Evolutionary conservation across 2,113 vertebrate genomes (phyloP).

Genomic region (Stegostoma tigrinum): DNA sequence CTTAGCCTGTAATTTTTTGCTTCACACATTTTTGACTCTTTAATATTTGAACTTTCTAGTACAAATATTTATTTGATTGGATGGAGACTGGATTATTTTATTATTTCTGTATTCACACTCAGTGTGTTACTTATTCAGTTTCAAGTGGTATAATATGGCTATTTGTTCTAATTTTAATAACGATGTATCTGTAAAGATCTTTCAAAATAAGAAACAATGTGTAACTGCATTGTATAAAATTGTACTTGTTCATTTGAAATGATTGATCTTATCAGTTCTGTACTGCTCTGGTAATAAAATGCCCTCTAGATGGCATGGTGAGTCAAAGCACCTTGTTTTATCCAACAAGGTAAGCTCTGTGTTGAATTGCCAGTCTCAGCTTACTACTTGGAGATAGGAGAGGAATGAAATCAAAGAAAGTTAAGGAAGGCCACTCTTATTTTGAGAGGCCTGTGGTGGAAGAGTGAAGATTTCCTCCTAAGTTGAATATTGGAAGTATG

Average conservation of each 20-base stretch:
- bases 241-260: background rate
- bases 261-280: background rate
- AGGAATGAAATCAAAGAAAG: background rate
- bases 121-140: background rate
- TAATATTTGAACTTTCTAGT: background rate
- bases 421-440: background rate
- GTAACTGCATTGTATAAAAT: background rate
- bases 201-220: background rate
- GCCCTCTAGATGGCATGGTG: conserved; percentile 13
- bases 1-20: background rate
- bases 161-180: background rate
- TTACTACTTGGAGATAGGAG: background rate
- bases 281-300: background rate
- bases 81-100: background rate
- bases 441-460: background rate
- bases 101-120: background rate
- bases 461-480: background rate
- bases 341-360: background rate
- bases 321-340: background rate
- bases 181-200: background rate
- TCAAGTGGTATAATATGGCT: background rate
- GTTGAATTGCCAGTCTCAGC: background rate
- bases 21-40: background rate
- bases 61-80: background rate
- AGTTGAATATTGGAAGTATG: background rate